Evolutionary conservation across 2,888 invertebrate species (phyloP), one percentile per base, ranked within the genome.

Genomic region (Cenopis cana): DNA sequence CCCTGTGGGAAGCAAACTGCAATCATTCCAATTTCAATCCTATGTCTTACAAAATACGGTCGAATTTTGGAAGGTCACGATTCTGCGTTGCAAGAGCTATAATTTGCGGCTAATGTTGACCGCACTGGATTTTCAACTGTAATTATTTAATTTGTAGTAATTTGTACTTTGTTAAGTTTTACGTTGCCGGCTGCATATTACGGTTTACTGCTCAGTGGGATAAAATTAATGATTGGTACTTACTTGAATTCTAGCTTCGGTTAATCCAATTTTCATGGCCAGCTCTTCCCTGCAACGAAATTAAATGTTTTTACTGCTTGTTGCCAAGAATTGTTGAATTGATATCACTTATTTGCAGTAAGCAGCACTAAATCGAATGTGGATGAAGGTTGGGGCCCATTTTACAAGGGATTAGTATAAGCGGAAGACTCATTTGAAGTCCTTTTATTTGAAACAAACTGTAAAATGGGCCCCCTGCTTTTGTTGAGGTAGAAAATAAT

Each of bases 231-330:
- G 74, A 74, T 70, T n/a, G 70, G 65, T 74, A 82, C 82, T 94
- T 94, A 98, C 98, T 96, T 98, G 98, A 92, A 98, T 98, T 88
- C 98, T 95, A 71, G 98, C 98, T 94, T 98, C 98, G 60, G 98
- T 98, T 79, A 98, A 94, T 81, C 98, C 98, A 82, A 98, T 98
- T 94, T 98, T 98, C 97, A 98, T 97, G 49, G 98, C 98, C 74
- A 98, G 94, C 90, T 98, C 98, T 91, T 98, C 98, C 93, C 98
- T 97, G 96, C 72, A 97, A 96, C 88, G 90, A 89, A 86, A 54
- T 57, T 10, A 38, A 18, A 50, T 17, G 9, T n/a, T 54, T 6
- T 5, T 33, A 33, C 33, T 33, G 33, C 6, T 33, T 33, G 5
- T 2, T 33, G 12, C 38, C 3, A 12, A 38, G 38, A 38, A 12